phyloP scores from a whole-genome alignment of 1,140 invertebrate species.

The Vollenhovia emeryi region DNA sequence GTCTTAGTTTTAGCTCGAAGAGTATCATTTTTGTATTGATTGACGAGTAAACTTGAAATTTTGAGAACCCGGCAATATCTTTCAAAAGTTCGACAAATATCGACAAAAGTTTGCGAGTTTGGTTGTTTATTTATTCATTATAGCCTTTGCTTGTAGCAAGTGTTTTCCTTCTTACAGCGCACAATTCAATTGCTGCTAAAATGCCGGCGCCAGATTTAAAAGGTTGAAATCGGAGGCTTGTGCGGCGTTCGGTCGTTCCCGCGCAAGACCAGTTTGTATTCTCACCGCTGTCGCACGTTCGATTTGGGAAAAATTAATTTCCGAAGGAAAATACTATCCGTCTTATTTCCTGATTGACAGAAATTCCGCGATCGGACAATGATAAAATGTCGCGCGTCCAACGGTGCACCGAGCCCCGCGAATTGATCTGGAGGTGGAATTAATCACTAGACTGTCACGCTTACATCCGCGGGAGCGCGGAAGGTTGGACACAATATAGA shows the following conservation, averaged over 20 bases:
- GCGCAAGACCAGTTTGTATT: not conserved
- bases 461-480: constrained; percentile 42
- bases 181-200: not conserved
- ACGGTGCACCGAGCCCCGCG: constrained; percentile 28
- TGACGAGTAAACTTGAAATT: too few relatives aligned
- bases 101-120: too few relatives aligned
- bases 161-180: not conserved
- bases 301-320: not conserved
- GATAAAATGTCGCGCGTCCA: constrained; percentile 32
- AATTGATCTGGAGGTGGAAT: constrained; percentile 52
- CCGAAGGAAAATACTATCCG: not conserved
- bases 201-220: not conserved
- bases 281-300: not conserved
- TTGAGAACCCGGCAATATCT: too few relatives aligned
- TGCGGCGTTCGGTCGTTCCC: not conserved
- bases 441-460: constrained; percentile 55
- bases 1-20: too few relatives aligned
- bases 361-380: constrained; percentile 19
- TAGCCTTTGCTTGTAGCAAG: too few relatives aligned
- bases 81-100: too few relatives aligned
- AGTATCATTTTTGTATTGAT: too few relatives aligned
- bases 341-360: constrained; percentile 27
- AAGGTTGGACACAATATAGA: constrained; percentile 7
- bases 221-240: not conserved
- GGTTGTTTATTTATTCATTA: too few relatives aligned